Evolutionary conservation across 2,797 vertebrate species (phyloP), one percentile per base, ranked within the genome.

Genomic region (Gymnodraco acuticeps): DNA sequence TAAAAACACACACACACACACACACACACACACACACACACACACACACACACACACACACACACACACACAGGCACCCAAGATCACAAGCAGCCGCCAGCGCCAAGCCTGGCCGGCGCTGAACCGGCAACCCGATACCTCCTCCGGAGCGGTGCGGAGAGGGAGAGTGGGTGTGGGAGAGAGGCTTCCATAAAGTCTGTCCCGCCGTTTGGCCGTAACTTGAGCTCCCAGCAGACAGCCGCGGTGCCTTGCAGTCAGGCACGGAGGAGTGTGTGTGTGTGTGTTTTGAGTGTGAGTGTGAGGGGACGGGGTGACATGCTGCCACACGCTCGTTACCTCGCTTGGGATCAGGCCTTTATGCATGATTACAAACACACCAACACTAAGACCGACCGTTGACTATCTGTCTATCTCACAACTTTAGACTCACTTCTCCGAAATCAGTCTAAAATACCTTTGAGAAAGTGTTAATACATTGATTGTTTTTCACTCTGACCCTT

Each of bases 81-180:
- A 90, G 92, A 93, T 93, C 92, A 94, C 87, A 93, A 89, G 86
- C 89, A 33, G 88, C 93, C 91, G 91, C 93, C 89, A 91, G 87
- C 83, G 75, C 90, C 91, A 87, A 93, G 93, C 88, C 91, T 86
- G 89, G 88, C 82, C 91, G 89, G 90, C 92, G 85, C 92, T 91
- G 90, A 92, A 91, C 88, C 78, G 70, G 92, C 89, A 94, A 95
- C 91, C 85, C 9, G 93, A 95, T 94, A 93, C 92, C 93, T 94
- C 88, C 89, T 90, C 92, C 90, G 91, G 92, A 94, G 92, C 89
- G 87, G 77, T 86, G 91, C 77, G 78, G 85, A 90, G 83, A 88
- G 88, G 87, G 87, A 76, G 87, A 86, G 89, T 88, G 88, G 89
- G 90, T 91, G 89, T 88, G 91, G 87, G 85, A 88, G 91, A 84